Conservation (phyloP, 2,797 vertebrate genomes). For the Chelonia mydas region DNA sequence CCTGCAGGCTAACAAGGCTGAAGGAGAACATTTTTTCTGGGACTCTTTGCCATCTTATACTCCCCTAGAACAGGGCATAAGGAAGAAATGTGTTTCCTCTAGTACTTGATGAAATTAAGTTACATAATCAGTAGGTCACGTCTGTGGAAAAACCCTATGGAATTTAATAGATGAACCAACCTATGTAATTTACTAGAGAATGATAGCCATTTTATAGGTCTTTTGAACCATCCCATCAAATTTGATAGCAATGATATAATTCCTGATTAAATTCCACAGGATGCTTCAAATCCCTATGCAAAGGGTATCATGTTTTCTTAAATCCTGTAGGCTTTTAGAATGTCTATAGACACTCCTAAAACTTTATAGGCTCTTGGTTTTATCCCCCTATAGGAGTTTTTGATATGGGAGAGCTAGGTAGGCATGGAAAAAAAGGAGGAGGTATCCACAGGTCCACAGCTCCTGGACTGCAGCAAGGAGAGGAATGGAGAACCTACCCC, state of each 20-base stretch:
- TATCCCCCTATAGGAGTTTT: not conserved
- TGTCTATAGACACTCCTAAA: not conserved
- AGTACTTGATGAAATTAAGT: not conserved
- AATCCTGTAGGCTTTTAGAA: not conserved
- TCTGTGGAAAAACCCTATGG: not conserved
- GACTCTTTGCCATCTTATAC: slow-evolving; percentile 20
- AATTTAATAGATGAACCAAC: slow-evolving; percentile 9
- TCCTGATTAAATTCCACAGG: not conserved
- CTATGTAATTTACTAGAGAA: not conserved
- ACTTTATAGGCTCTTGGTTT: not conserved
- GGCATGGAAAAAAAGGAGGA: not conserved
- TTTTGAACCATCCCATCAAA: not conserved
- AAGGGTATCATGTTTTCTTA: not conserved
- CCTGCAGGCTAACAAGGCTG: not conserved
- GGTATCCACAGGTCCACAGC: not conserved
- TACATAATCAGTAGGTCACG: not conserved
- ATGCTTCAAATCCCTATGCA: not conserved
- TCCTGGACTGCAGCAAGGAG: not conserved
- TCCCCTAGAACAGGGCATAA: not conserved
- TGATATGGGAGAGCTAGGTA: not conserved
- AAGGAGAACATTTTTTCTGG: not conserved
- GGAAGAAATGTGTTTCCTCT: not conserved
- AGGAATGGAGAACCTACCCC: not conserved
- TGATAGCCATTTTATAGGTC: not conserved
- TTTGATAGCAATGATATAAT: not conserved